These are phyloP conservation scores for Oreochromis aureus DNA, from an alignment of 2,113 vertebrate genomes.

Conservation along the genomic window DNA sequence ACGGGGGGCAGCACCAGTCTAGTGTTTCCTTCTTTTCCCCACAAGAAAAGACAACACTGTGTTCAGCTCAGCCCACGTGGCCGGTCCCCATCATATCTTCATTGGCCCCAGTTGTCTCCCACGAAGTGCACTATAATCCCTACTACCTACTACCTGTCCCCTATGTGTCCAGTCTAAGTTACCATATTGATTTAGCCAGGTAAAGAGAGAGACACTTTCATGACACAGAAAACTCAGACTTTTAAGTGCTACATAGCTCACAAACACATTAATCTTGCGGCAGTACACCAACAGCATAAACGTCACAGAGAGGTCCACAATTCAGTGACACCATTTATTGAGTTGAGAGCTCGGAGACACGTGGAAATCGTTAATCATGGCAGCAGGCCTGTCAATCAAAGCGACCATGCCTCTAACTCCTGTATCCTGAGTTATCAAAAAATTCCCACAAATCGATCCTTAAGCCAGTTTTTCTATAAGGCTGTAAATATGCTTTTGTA, in stretches of 20 bases:
- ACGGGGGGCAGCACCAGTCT: neutral
- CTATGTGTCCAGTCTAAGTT: neutral
- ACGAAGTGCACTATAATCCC: conserved; percentile 49
- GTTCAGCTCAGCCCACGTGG: conserved; percentile 50
- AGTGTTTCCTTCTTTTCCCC: neutral
- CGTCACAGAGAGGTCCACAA: neutral
- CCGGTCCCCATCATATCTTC: neutral
- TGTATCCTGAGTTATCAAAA: neutral
- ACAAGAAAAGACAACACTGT: conserved; percentile 25
- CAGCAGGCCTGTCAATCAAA: neutral
- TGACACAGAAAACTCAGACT: neutral
- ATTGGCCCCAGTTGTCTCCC: conserved; percentile 27
- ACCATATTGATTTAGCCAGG: neutral
- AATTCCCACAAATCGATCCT: neutral
- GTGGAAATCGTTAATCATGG: neutral
- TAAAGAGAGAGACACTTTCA: neutral
- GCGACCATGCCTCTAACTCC: neutral
- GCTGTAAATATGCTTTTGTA: neutral
- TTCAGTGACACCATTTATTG: neutral
- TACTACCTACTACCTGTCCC: neutral
- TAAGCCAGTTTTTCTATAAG: neutral
- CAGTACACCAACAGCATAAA: neutral
- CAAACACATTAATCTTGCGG: neutral
- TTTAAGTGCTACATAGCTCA: neutral
- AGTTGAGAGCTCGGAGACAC: neutral